phyloP scores from a whole-genome alignment of 2,797 vertebrate genomes.

The Eulemur mongoz region DNA sequence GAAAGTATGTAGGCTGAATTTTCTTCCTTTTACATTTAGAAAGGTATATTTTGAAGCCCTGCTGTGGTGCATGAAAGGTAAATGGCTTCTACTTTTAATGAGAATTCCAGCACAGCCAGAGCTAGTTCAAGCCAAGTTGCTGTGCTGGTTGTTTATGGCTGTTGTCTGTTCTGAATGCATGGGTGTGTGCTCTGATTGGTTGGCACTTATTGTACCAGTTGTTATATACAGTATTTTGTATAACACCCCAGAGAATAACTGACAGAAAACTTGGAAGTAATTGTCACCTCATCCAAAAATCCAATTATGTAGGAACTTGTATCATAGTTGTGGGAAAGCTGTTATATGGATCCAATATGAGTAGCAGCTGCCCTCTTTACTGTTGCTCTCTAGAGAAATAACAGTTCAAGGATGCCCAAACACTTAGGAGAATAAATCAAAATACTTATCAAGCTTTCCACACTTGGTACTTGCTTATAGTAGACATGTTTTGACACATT shows the following conservation, averaged over 20 bases:
- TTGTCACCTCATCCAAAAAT: slow-evolving; percentile 68
- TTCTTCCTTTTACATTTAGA: neutral
- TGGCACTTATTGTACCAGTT: slow-evolving; percentile 32
- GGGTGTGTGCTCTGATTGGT: neutral
- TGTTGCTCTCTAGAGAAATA: slow-evolving; percentile 41
- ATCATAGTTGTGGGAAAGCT: slow-evolving; percentile 54
- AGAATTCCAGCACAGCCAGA: slow-evolving; percentile 52
- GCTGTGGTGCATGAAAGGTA: neutral
- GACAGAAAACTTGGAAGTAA: slow-evolving; percentile 70
- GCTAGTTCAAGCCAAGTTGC: neutral
- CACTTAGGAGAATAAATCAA: slow-evolving; percentile 37
- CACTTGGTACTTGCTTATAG: neutral
- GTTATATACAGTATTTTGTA: slow-evolving; percentile 61
- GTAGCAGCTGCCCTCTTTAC: slow-evolving; percentile 38
- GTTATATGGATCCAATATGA: neutral
- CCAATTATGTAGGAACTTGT: slow-evolving; percentile 60
- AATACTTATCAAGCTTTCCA: slow-evolving; percentile 39
- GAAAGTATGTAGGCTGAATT: neutral
- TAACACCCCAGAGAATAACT: slow-evolving; percentile 55
- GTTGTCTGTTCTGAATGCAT: slow-evolving; percentile 36
- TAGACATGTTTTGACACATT: neutral
- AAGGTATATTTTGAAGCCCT: neutral
- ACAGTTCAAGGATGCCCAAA: neutral
- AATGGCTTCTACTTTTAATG: slow-evolving; percentile 38
- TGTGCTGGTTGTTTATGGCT: neutral